Conservation (phyloP, 2,888 invertebrate genomes). For the Drosophila demipolita region DNA sequence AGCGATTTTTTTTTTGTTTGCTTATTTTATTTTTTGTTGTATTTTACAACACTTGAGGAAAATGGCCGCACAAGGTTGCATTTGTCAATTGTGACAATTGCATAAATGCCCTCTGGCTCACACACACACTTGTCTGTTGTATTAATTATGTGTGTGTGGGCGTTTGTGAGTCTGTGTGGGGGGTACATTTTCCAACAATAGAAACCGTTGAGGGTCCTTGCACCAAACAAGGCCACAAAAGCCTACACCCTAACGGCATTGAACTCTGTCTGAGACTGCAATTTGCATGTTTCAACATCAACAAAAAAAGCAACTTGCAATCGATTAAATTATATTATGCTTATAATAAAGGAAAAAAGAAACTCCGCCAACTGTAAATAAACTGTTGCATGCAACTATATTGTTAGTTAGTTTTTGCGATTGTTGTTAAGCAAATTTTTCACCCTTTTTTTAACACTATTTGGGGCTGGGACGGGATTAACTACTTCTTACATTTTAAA, state of each 20-base stretch:
- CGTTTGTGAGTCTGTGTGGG: background rate
- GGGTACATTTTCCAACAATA: conserved; percentile 40
- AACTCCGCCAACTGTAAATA: background rate
- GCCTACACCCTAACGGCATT: conserved; percentile 56
- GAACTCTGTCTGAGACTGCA: conserved; percentile 44
- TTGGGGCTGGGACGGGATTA: background rate
- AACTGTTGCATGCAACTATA: conserved; percentile 1
- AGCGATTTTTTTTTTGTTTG: background rate
- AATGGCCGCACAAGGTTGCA: conserved; percentile 68
- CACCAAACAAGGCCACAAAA: conserved; percentile 18
- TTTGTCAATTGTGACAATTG: conserved; percentile 41
- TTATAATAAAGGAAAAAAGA: background rate
- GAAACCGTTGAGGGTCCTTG: conserved; percentile 39
- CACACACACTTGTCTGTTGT: background rate
- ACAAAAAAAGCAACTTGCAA: background rate
- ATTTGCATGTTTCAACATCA: background rate
- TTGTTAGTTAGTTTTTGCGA: background rate
- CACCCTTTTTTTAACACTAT: background rate
- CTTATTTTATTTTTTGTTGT: background rate
- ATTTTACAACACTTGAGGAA: conserved; percentile 53
- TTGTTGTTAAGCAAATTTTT: too few relatives aligned
- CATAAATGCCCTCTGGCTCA: conserved; percentile 2
- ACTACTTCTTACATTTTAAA: background rate
- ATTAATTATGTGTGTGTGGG: background rate
- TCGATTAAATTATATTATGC: background rate